Base-by-base conservation (phyloP, 2,113 vertebrate genomes). In the Chionis minor region DNA sequence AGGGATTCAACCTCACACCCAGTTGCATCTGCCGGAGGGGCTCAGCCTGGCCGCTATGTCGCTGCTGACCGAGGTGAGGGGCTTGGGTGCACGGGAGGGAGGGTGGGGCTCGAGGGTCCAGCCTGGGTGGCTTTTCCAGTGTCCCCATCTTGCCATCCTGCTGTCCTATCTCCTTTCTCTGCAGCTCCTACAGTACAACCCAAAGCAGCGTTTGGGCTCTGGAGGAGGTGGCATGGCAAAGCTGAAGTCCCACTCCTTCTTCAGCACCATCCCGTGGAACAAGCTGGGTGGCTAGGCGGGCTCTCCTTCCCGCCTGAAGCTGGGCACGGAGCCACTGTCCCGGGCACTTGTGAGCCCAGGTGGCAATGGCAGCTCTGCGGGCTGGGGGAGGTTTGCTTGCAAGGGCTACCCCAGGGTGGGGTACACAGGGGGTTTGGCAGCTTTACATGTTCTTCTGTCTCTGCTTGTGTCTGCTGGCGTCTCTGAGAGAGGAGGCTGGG, bases 171-270 rank as follows among this genome's bases (percentile, higher is more conserved):
- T 28, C 14, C 61, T 94, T 91, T 92, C 69, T 91, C 92, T 45
- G 16, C 97, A 99, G 99, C 96, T 99, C 54, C 98, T 99, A 74
- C 98, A 99, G 98, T 99, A 98, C 47, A 98, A 99, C 16, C 98
- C 99, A 0, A 97, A 98, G 45, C 98, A 54, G 70, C 99, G 99
- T 38, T 77, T 99, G 96, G 99, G 99, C 16, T 98, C 98, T 8
- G 98, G 99, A 92, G 98, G 97, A 28, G 98, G 98, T 4, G 99
- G 99, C 3, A 97, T 98, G 56, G 96, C 97, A 3, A 99, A 98
- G 97, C 99, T 99, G 93, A 99, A 99, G 97, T 98, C 98, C 80
- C 99, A 99, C 71, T 98, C 99, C 14, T 99, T 99, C 97, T 99
- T 99, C 97, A 98, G 97, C 55, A 86, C 97, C 0, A 72, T 99